A percentile compares a stretch with the other conserved stretches of the same genome.
phyloP scores from a whole-genome alignment of 2,888 invertebrate species.

The Epinotia bilunana region DNA sequence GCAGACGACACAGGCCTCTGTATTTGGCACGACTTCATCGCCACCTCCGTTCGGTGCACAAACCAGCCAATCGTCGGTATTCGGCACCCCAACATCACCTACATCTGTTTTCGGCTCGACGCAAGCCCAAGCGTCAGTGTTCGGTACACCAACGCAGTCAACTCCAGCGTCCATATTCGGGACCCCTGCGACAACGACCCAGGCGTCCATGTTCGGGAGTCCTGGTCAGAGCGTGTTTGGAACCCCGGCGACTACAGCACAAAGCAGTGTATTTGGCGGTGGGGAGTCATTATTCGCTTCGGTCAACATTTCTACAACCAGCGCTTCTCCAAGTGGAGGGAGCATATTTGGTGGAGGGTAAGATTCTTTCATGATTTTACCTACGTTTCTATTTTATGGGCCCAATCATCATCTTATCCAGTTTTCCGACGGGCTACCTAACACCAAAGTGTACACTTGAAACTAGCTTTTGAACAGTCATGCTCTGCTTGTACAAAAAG shows the following conservation, averaged over 20 bases:
- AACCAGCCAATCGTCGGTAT: conserved; percentile 50
- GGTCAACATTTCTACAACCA: conserved; percentile 77
- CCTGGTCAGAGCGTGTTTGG: conserved; percentile 49
- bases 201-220: conserved; percentile 57
- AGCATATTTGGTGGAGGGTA: conserved; percentile 75
- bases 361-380: conserved; percentile 37
- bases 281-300: conserved; percentile 72
- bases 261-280: conserved; percentile 68
- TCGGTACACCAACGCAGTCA: conserved; percentile 49
- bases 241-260: conserved; percentile 59
- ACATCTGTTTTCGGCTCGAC: conserved; percentile 55
- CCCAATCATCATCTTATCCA: too few species aligned
- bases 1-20: conserved; percentile 50
- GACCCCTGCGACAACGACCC: conserved; percentile 50
- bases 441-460: not conserved
- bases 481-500: too few species aligned
- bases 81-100: conserved; percentile 48
- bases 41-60: conserved; percentile 26
- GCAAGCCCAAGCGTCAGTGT: conserved; percentile 51
- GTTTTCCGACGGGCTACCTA: not conserved
- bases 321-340: conserved; percentile 62
- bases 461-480: too few species aligned
- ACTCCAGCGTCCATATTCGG: conserved; percentile 59
- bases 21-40: conserved; percentile 50
- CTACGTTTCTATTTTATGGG: not conserved